phyloP scores from a whole-genome alignment of 1,140 invertebrate genomes.

The Eueides isabella region DNA sequence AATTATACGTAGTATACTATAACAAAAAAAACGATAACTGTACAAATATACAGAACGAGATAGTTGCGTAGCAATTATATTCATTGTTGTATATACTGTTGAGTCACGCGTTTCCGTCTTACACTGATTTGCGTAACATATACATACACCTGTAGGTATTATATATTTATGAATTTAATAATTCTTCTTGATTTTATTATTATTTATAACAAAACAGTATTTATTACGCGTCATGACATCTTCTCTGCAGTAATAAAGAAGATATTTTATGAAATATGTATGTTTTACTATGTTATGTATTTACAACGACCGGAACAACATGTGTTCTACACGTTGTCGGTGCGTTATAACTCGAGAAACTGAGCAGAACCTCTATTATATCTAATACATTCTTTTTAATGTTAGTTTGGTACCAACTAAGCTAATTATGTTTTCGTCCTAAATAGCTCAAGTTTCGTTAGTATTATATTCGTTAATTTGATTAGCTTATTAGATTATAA shows the following conservation, averaged over 20 bases:
- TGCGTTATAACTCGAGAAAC: too few species aligned
- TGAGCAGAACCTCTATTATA: too few species aligned
- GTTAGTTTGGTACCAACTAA: not conserved
- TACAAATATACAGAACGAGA: conserved; percentile 16
- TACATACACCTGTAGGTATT: conserved; percentile 24
- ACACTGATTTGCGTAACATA: conserved; percentile 31
- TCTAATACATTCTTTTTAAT: not conserved
- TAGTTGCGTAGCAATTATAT: conserved; percentile 32
- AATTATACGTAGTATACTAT: not conserved
- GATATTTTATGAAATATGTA: not conserved
- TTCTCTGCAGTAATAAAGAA: not conserved
- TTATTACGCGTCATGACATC: not conserved
- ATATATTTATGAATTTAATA: conserved; percentile 9
- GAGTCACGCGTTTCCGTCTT: conserved; percentile 37
- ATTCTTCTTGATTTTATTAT: not conserved
- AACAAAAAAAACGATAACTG: conserved; percentile 4
- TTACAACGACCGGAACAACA: too few species aligned
- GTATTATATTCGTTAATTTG: conserved; percentile 14
- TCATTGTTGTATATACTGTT: conserved; percentile 30
- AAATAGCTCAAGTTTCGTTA: conserved; percentile 17
- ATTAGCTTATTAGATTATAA: conserved; percentile 25
- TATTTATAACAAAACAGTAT: not conserved
- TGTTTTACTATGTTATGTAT: not conserved
- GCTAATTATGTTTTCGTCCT: conserved; percentile 15
- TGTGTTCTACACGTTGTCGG: too few species aligned